Conservation (phyloP, 1,140 invertebrate species). For the Macrosteles quadrilineatus region DNA sequence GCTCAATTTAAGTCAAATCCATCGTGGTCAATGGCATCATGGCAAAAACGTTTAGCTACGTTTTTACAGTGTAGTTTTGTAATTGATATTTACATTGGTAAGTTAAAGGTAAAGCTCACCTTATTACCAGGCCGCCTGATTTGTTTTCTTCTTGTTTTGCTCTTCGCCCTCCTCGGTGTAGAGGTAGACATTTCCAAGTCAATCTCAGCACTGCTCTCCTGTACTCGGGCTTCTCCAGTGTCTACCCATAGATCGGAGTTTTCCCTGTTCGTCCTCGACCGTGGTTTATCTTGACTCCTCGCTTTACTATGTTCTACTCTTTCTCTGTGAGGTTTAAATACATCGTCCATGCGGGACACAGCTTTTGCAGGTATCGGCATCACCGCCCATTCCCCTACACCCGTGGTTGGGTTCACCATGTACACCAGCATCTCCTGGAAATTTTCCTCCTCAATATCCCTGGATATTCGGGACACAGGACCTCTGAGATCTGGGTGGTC, state of each 20-base stretch:
- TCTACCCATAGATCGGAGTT: neutral
- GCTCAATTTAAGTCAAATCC: too few relatives aligned
- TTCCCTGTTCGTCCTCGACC: neutral
- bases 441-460: neutral
- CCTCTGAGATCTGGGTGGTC: conserved; percentile 31
- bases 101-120: too few relatives aligned
- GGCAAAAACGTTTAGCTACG: too few relatives aligned
- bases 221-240: neutral
- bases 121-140: neutral
- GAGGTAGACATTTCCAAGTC: too few relatives aligned
- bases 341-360: neutral
- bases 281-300: neutral
- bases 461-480: conserved; percentile 8
- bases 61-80: too few relatives aligned
- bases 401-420: conserved; percentile 40
- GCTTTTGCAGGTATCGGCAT: neutral
- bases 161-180: too few relatives aligned
- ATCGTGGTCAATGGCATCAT: too few relatives aligned
- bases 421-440: conserved; percentile 37
- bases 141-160: too few relatives aligned
- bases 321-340: neutral
- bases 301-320: neutral
- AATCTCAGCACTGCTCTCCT: too few relatives aligned
- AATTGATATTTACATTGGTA: too few relatives aligned
- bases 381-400: conserved; percentile 38